Conservation (phyloP, 2,113 vertebrate species). For the Cololabis saira region DNA sequence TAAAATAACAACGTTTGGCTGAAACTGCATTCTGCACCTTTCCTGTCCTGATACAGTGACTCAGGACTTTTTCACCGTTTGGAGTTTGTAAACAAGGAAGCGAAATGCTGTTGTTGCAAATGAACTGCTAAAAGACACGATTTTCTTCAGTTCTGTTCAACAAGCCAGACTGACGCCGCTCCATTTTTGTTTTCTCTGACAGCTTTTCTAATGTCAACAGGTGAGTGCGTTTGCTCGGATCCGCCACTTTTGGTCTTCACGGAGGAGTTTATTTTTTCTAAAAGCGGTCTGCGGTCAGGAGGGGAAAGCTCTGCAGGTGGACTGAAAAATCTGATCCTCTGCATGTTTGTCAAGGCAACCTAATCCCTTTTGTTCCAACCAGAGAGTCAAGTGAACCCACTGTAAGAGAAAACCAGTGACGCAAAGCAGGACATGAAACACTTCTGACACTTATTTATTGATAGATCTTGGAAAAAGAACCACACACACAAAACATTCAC, state of each 20-base stretch:
- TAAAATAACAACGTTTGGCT: conserved; percentile 75
- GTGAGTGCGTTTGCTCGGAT: neutral
- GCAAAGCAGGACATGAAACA: conserved; percentile 65
- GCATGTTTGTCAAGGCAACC: conserved; percentile 58
- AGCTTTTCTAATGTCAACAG: neutral
- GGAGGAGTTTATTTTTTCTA: conserved; percentile 11
- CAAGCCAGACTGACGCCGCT: neutral
- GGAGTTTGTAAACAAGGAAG: conserved; percentile 74
- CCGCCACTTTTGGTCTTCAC: neutral
- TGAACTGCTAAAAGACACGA: neutral
- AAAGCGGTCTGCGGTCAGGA: conserved; percentile 1
- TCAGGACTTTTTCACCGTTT: conserved; percentile 60
- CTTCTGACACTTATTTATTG: conserved; percentile 72
- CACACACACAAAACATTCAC: neutral
- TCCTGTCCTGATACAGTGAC: conserved; percentile 70
- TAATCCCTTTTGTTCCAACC: conserved; percentile 69
- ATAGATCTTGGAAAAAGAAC: conserved; percentile 48
- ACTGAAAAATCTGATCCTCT: conserved; percentile 68
- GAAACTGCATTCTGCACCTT: conserved; percentile 69
- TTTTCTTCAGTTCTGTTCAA: neutral
- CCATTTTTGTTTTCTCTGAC: neutral
- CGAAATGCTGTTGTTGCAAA: conserved; percentile 1
- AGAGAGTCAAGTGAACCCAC: conserved; percentile 59
- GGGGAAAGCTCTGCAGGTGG: conserved; percentile 51
- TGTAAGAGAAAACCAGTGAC: conserved; percentile 71